Base-by-base conservation (phyloP, 1,140 invertebrate species). In the Centruroides vittatus region DNA sequence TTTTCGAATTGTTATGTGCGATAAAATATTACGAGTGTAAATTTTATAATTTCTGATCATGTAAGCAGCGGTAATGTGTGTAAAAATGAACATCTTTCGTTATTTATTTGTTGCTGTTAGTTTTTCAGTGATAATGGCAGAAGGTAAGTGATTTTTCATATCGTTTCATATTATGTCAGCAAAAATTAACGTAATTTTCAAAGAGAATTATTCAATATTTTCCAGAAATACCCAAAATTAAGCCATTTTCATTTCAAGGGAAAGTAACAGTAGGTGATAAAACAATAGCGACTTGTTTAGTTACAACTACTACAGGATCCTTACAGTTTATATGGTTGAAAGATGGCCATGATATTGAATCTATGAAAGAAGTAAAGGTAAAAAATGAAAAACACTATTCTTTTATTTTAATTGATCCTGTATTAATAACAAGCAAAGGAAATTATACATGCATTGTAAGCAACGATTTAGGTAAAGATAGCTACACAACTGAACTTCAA, bases 401-500 rank as follows among this genome's bases (percentile, higher is more conserved):
- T 61, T 75, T 88, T 66, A 74, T 94, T 61, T 82, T 81, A 47
- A 89, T 93, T 61, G 82, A 86, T 63, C 80, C 83, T 12, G 83
- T 84, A 59, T 82, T 80, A 65, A 82, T 85, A 55, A 79, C 80
- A 68, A 85, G 89, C 74, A 80, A 78, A 77, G 86, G 86, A 58
- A 85, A 86, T 72, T 91, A 89, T 73, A 84, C 86, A 0, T 97
- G 93, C 73, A 81, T 85, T 66, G 93, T 93, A 8, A 88, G 91
- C 71, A 97, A 96, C 75, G 84, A 86, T 12, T 93, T 90, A 73
- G 92, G 92, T 47, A 86, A 88, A 66, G 91, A 93, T 69, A 88
- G 85, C 35, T 89, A 93, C 49, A 93, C 84, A 88, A 5, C 90
- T 93, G 72, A 84, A 85, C 54, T 78, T 94, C 36, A 82, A 64